Evolutionary conservation across 2,888 invertebrate species (phyloP).

Genomic region (Nomada ruficornis): DNA sequence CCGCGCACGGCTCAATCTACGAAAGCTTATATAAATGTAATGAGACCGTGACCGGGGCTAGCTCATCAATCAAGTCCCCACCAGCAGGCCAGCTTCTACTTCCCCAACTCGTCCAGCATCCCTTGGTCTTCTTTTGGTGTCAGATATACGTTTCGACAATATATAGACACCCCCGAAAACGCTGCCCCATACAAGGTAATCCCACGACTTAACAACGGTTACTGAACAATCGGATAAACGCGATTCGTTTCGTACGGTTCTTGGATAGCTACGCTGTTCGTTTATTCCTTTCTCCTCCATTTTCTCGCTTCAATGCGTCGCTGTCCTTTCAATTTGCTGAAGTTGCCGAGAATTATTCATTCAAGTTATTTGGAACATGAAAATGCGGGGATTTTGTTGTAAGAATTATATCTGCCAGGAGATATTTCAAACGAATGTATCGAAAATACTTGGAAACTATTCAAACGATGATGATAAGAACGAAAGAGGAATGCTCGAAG

Average conservation of each 20-base stretch:
- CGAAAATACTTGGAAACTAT: no score
- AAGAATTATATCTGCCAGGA: no score
- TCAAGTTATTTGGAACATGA: no score
- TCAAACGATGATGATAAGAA: no score
- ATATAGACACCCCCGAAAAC: constrained; percentile 57
- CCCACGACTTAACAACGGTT: constrained; percentile 76
- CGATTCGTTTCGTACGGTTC: constrained; percentile 65
- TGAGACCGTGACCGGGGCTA: constrained; percentile 83
- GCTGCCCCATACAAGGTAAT: constrained; percentile 69
- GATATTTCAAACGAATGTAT: no score
- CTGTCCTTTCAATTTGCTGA: background rate
- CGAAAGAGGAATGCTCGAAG: no score
- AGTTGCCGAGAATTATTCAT: no score
- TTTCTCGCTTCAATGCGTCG: background rate
- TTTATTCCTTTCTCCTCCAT: background rate
- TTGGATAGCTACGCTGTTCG: constrained; percentile 10
- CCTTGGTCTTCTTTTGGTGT: constrained; percentile 65
- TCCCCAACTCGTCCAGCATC: constrained; percentile 56
- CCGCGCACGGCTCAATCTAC: constrained; percentile 83
- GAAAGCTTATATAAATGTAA: constrained; percentile 84
- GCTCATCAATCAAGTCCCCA: constrained; percentile 83
- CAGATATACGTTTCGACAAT: constrained; percentile 56
- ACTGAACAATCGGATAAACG: constrained; percentile 72
- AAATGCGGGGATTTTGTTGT: no score
- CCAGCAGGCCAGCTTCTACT: constrained; percentile 33